A percentile compares a stretch with the other conserved stretches of the same genome.
These are phyloP conservation scores for Podabrus alpinus DNA, from an alignment of 2,888 invertebrate species.

Conservation along the genomic window DNA sequence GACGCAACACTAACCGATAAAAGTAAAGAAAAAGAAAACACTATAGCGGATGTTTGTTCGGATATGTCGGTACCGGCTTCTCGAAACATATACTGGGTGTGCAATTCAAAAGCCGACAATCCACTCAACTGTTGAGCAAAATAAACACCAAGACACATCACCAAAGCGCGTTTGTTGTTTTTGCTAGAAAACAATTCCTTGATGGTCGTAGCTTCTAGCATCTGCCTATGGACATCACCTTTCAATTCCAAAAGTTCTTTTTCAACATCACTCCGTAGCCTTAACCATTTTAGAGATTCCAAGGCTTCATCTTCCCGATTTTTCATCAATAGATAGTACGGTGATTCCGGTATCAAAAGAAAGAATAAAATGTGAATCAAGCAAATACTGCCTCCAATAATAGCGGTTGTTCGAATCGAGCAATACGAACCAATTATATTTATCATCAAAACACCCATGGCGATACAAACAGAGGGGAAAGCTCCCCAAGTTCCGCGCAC, in stretches of 20 bases:
- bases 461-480: slow-evolving; percentile 33
- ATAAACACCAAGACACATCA: slow-evolving; percentile 38
- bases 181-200: slow-evolving; percentile 42
- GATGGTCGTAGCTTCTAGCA: slow-evolving; percentile 42
- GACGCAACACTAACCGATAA: slow-evolving; percentile 30
- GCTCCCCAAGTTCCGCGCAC: slow-evolving; percentile 47
- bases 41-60: slow-evolving; percentile 43
- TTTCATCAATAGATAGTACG: slow-evolving; percentile 46
- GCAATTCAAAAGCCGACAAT: slow-evolving; percentile 41
- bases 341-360: slow-evolving; percentile 46
- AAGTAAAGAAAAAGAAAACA: slow-evolving; percentile 36
- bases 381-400: slow-evolving; percentile 34
- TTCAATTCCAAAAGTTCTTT: slow-evolving; percentile 40
- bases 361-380: slow-evolving; percentile 39
- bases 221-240: slow-evolving; percentile 43
- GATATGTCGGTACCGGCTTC: slow-evolving; percentile 46
- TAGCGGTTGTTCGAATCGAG: slow-evolving; percentile 29
- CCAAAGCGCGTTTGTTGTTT: slow-evolving; percentile 43
- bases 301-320: slow-evolving; percentile 38
- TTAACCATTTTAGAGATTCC: slow-evolving; percentile 38
- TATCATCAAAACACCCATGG: slow-evolving; percentile 40
- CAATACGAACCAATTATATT: slow-evolving; percentile 43
- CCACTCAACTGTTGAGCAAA: slow-evolving; percentile 47
- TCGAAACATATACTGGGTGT: slow-evolving; percentile 47
- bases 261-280: slow-evolving; percentile 40